Percentiles rank a stretch among this genome's conserved stretches.
phyloP scores from a whole-genome alignment of 2,113 vertebrate genomes.

The Castor canadensis region DNA sequence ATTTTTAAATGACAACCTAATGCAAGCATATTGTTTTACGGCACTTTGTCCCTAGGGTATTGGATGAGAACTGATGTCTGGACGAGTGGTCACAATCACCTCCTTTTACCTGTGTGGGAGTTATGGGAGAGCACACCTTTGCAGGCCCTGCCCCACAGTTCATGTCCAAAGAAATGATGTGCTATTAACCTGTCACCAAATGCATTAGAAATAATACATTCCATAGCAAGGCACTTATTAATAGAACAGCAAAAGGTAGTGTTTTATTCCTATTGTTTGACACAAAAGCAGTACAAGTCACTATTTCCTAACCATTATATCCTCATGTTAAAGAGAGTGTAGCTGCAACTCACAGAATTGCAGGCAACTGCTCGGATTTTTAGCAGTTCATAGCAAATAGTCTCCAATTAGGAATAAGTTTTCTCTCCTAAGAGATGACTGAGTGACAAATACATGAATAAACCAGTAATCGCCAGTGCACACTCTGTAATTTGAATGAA shows the following conservation, averaged over 20 bases:
- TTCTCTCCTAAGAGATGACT: neutral
- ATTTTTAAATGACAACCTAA: constrained; percentile 40
- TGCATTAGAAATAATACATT: constrained; percentile 28
- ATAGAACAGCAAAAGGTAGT: constrained; percentile 50
- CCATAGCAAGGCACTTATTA: constrained; percentile 58
- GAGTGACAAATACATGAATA: neutral
- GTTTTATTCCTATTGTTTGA: constrained; percentile 50
- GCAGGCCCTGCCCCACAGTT: neutral
- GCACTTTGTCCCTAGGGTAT: neutral
- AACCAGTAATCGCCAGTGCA: neutral
- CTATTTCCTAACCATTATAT: neutral
- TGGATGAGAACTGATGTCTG: neutral
- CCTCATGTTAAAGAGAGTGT: neutral
- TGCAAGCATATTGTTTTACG: constrained; percentile 49
- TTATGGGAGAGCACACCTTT: neutral
- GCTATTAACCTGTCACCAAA: constrained; percentile 27
- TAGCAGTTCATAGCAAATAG: neutral
- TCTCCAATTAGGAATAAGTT: neutral
- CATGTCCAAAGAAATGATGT: constrained; percentile 32
- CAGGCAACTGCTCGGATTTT: neutral
- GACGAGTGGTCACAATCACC: neutral
- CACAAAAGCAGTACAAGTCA: neutral
- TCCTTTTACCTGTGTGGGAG: neutral
- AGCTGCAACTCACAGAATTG: neutral
- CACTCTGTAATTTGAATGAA: neutral